phyloP scores from a whole-genome alignment of 2,113 vertebrate species.

The Acinonyx jubatus region DNA sequence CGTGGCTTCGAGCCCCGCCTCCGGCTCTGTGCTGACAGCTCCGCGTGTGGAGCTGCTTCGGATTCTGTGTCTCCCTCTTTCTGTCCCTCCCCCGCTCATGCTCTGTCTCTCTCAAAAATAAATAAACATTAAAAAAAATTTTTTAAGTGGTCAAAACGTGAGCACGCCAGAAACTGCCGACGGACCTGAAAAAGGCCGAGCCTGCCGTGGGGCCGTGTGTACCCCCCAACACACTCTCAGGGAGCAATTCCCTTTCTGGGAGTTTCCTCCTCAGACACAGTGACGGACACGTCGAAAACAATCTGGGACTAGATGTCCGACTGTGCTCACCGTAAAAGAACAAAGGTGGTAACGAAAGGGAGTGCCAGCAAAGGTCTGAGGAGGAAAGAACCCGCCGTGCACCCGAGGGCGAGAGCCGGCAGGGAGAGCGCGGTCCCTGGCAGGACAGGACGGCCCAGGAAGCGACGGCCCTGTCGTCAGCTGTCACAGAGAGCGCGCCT shows the following conservation, averaged over 20 bases:
- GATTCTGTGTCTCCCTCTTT: too few species aligned
- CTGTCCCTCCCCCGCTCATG: too few species aligned
- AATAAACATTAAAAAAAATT: too few species aligned
- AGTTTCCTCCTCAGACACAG: background rate
- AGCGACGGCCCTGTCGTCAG: too few species aligned
- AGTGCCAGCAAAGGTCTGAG: background rate
- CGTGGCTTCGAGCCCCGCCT: too few species aligned
- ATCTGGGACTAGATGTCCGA: background rate
- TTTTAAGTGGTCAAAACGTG: background rate
- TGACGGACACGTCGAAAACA: background rate
- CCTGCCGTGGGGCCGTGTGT: background rate
- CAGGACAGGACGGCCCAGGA: background rate
- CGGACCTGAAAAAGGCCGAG: background rate
- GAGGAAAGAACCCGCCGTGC: background rate
- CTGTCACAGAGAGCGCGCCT: background rate
- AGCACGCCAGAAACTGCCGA: background rate
- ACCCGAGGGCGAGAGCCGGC: background rate
- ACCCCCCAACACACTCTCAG: rapidly evolving
- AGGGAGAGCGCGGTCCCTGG: rapidly evolving
- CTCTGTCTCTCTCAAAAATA: too few species aligned
- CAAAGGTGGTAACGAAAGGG: background rate
- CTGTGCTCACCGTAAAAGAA: background rate
- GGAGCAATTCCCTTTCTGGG: background rate
- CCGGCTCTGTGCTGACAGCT: too few species aligned
- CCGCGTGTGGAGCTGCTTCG: too few species aligned